Evolutionary conservation across 2,888 invertebrate species (phyloP).

Genomic region (Orthosia incerta): DNA sequence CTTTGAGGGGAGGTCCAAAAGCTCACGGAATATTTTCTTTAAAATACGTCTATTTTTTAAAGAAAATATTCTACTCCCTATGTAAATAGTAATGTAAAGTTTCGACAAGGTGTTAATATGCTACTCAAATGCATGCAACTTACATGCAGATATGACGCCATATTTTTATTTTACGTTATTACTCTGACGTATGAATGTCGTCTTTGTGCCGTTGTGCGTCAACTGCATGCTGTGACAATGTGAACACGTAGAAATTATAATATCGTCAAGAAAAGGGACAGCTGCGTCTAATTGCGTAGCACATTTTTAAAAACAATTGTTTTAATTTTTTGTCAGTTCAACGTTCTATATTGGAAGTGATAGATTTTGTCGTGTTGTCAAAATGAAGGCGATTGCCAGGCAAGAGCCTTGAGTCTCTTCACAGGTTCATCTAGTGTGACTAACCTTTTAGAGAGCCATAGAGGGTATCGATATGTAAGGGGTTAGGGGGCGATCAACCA

Average conservation of each 20-base stretch:
- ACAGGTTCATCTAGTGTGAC: too few species aligned
- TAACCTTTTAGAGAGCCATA: too few species aligned
- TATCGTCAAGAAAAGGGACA: not conserved
- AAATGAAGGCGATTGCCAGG: not conserved
- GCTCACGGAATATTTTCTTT: too few species aligned
- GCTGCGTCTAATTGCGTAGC: not conserved
- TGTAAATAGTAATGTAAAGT: not conserved
- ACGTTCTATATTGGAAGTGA: not conserved
- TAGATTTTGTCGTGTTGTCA: not conserved
- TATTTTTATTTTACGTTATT: constrained; percentile 34
- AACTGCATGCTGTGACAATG: constrained; percentile 16
- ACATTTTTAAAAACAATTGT: not conserved
- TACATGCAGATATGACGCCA: constrained; percentile 23
- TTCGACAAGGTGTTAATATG: not conserved
- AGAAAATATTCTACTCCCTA: too few species aligned
- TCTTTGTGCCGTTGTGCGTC: constrained; percentile 13
- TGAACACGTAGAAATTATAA: not conserved
- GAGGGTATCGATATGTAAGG: too few species aligned
- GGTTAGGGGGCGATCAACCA: too few species aligned
- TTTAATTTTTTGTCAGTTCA: constrained; percentile 12
- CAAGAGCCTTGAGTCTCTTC: not conserved
- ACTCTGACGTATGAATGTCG: constrained; percentile 34
- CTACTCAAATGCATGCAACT: not conserved
- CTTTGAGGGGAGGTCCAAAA: too few species aligned
- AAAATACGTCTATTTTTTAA: too few species aligned